A percentile compares a stretch with the other conserved stretches of the same genome.
Evolutionary conservation across 2,888 invertebrate genomes (phyloP).

Genomic region (Aromia moschata): DNA sequence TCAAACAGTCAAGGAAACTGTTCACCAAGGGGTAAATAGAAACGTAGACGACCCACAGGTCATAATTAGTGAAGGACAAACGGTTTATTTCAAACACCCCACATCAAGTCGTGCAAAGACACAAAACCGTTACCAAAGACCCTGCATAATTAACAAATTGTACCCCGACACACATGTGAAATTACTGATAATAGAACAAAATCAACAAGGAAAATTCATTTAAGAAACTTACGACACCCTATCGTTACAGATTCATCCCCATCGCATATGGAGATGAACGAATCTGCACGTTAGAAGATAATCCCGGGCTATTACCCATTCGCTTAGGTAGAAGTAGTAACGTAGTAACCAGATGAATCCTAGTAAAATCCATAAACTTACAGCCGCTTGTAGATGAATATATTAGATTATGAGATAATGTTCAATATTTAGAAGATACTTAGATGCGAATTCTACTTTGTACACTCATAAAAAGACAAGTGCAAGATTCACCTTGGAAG

Average conservation of each 20-base stretch:
- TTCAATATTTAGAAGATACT: too few species aligned
- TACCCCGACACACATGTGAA: too few species aligned
- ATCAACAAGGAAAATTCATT: neutral
- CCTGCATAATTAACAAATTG: neutral
- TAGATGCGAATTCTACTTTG: too few species aligned
- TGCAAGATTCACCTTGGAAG: too few species aligned
- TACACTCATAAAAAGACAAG: too few species aligned
- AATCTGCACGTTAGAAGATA: neutral
- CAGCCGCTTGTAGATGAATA: too few species aligned
- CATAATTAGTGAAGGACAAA: too few species aligned
- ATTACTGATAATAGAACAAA: too few species aligned
- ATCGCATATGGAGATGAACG: neutral
- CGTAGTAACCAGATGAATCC: neutral
- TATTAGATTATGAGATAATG: too few species aligned
- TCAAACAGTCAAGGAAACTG: too few species aligned
- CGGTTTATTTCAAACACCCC: neutral
- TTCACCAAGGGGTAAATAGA: too few species aligned
- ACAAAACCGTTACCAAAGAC: neutral
- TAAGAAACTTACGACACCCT: neutral
- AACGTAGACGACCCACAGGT: neutral
- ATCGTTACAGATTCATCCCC: neutral
- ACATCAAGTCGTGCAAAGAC: neutral
- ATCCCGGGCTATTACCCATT: neutral
- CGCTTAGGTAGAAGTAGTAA: neutral
- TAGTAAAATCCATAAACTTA: too few species aligned